Conservation (phyloP, 2,797 vertebrate species). For the Melanogrammus aeglefinus region DNA sequence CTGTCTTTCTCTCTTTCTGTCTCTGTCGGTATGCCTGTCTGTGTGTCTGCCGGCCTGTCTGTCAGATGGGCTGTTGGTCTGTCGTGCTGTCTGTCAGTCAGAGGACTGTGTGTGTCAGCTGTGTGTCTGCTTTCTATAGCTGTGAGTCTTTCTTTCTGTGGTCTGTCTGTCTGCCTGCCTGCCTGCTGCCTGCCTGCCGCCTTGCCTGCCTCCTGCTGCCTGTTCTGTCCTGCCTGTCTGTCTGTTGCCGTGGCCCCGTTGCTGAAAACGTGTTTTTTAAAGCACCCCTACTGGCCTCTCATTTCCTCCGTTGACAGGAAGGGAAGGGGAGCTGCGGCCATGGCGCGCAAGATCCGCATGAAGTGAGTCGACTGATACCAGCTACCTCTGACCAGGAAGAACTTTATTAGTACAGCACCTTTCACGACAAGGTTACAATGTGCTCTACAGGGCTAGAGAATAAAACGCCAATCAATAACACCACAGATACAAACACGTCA, state of each 20-base stretch:
- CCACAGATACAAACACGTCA: neutral
- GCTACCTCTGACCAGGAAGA: neutral
- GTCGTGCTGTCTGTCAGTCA: slow-evolving; percentile 40
- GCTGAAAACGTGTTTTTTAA: neutral
- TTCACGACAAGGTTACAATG: neutral
- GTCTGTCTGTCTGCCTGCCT: too few relatives aligned
- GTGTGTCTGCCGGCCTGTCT: neutral
- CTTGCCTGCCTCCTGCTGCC: too few relatives aligned
- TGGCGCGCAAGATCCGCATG: slow-evolving; percentile 95
- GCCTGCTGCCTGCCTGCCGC: too few relatives aligned
- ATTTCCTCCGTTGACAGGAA: slow-evolving; percentile 71
- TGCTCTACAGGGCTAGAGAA: neutral
- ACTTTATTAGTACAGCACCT: neutral
- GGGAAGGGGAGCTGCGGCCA: slow-evolving; percentile 92
- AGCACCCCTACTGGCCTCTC: slow-evolving; percentile 10
- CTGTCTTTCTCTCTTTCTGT: neutral
- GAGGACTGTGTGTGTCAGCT: too few relatives aligned
- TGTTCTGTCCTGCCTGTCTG: too few relatives aligned
- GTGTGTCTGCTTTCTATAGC: too few relatives aligned
- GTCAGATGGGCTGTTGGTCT: slow-evolving; percentile 1
- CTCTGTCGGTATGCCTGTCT: too few relatives aligned
- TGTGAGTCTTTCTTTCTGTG: neutral
- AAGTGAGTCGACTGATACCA: slow-evolving; percentile 78
- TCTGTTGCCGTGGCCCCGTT: neutral
- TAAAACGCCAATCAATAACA: neutral